Conservation (phyloP, 2,888 invertebrate species). For the Matsumyia berberina region DNA sequence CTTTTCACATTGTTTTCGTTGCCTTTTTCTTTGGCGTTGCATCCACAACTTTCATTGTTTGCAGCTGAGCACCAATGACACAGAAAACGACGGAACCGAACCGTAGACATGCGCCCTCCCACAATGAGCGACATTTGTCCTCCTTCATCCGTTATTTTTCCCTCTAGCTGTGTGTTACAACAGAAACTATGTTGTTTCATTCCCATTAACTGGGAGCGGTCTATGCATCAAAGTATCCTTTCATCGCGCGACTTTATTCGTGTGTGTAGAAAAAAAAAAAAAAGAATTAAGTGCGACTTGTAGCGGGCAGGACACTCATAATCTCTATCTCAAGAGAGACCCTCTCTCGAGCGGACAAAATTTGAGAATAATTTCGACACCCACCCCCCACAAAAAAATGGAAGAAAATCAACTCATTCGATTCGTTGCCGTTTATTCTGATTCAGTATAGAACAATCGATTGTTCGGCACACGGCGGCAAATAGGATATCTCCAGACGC, state of each 20-base stretch:
- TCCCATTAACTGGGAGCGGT: conserved; percentile 73
- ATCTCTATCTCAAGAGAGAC: conserved; percentile 20
- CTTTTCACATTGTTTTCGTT: conserved; percentile 35
- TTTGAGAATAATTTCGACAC: background rate
- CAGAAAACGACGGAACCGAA: conserved; percentile 42
- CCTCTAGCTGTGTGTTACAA: conserved; percentile 15
- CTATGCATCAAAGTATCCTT: conserved; percentile 33
- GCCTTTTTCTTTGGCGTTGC: conserved; percentile 39
- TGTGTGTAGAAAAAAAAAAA: conserved; percentile 44
- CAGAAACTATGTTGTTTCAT: conserved; percentile 45
- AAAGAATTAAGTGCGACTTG: conserved; percentile 44
- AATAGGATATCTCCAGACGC: conserved; percentile 82
- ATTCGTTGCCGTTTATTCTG: conserved; percentile 56
- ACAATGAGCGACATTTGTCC: conserved; percentile 28
- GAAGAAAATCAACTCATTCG: conserved; percentile 40
- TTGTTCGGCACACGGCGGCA: conserved; percentile 81
- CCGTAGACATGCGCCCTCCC: conserved; percentile 61
- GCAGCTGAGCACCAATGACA: conserved; percentile 56
- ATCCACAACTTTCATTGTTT: conserved; percentile 64
- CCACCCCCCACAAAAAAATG: conserved; percentile 1
- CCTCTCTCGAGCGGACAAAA: conserved; percentile 1
- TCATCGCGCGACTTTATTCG: conserved; percentile 11
- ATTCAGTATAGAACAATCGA: conserved; percentile 83
- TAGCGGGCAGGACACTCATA: conserved; percentile 20
- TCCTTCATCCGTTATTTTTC: conserved; percentile 4